Evolutionary conservation across 2,888 invertebrate genomes (phyloP), one percentile per base, ranked within the genome.

Genomic region (Caenorhabditis drosophilae): DNA sequence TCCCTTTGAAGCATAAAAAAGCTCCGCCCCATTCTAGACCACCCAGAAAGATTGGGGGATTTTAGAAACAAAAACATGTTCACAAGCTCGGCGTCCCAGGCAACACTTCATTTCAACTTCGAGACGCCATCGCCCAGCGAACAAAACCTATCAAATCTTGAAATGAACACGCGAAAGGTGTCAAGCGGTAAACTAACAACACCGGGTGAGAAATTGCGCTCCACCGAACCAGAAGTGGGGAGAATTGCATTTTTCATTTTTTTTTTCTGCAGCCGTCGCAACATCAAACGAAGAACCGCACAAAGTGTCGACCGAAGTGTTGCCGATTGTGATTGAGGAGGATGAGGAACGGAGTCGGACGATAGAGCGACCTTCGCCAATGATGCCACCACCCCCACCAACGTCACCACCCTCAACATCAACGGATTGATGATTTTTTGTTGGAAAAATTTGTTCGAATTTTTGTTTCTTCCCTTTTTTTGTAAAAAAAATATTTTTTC

Each of bases 241-340:
- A n/a, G n/a, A n/a, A n/a, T n/a, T n/a, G n/a, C n/a, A n/a, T n/a
- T n/a, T n/a, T n/a, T n/a, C n/a, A n/a, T n/a, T n/a, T n/a, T n/a
- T n/a, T n/a, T n/a, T n/a, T 18, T 22, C 50, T 57, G 38, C 40
- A 55, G 64, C 47, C 25, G 62, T 56, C n/a, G 46, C 54, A 35
- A 35, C n/a, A n/a, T n/a, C 34, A 22, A 2, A 3, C 31, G 54
- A 57, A 23, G 63, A 58, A 27, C 58, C 57, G 36, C 59, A 55
- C 48, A 66, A 59, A 27, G 27, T 50, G 6, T 66, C 64, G 0
- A 45, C 55, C 1, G 64, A 66, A 47, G 64, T 45, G 11, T 42
- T 66, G 4, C 59, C 64, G 16, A 66, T 59, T 47, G 59, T 66
- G 18, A 31, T 66, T n/a, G 64, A 66, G 26, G 64, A 66, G 16